Conservation (phyloP, 2,797 vertebrate genomes). For the Hafferia zeledoni region DNA sequence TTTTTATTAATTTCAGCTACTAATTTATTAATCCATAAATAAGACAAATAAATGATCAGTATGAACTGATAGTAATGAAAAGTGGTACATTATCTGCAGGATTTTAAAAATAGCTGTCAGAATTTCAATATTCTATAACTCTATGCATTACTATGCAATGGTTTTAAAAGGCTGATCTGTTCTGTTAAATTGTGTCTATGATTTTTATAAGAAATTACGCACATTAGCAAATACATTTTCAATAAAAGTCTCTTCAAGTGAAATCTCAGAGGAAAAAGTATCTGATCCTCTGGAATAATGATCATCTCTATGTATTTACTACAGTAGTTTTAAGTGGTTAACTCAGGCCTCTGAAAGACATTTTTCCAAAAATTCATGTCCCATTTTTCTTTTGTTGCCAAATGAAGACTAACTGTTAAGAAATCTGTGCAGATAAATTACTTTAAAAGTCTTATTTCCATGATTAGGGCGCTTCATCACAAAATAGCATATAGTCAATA, state of each 20-base stretch:
- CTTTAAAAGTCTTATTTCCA: neutral
- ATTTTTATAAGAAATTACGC: neutral
- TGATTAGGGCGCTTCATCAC: neutral
- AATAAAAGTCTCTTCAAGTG: neutral
- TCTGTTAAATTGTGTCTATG: neutral
- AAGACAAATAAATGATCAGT: neutral
- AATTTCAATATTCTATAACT: neutral
- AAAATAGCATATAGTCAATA: neutral
- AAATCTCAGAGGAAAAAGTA: neutral
- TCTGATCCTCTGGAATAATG: neutral
- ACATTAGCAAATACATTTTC: neutral
- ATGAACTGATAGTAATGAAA: conserved; percentile 14
- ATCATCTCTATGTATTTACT: neutral
- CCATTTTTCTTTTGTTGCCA: neutral
- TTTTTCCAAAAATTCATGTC: neutral
- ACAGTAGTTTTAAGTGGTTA: neutral
- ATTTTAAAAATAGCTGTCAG: conserved; percentile 1
- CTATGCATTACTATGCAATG: neutral
- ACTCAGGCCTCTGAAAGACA: neutral
- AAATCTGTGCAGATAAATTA: neutral
- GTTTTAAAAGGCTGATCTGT: neutral
- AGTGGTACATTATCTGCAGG: neutral
- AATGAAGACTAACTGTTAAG: neutral
- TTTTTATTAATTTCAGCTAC: neutral
- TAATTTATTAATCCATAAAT: conserved; percentile 20